Evolutionary conservation across 2,888 invertebrate species (phyloP).

Genomic region (Drosophila maculinotata): DNA sequence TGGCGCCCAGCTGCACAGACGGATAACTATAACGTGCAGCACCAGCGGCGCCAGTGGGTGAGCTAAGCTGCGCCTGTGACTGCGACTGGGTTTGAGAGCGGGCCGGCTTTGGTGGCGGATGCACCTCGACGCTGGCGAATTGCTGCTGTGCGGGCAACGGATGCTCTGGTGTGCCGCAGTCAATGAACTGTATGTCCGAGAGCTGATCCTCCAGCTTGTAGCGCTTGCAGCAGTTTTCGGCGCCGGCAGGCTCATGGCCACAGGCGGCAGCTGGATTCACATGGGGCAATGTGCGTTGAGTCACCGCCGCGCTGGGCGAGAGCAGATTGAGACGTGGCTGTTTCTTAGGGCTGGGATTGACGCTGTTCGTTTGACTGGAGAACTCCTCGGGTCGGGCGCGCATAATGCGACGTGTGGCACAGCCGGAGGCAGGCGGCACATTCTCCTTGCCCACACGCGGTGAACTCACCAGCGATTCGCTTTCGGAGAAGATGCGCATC

Average conservation of each 20-base stretch:
- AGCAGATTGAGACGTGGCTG: conserved; percentile 86
- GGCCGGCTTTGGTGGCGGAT: conserved; percentile 83
- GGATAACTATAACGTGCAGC: conserved; percentile 83
- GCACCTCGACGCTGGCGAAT: conserved; percentile 84
- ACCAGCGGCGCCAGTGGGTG: conserved; percentile 39
- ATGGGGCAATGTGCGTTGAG: conserved; percentile 45
- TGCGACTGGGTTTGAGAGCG: conserved; percentile 63
- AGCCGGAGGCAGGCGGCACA: conserved; percentile 83
- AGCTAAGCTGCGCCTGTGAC: conserved; percentile 48
- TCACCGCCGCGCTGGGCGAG: conserved; percentile 77
- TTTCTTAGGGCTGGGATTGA: conserved; percentile 88
- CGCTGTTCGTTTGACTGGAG: conserved; percentile 86
- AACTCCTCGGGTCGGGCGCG: conserved; percentile 87
- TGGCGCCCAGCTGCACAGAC: conserved; percentile 83
- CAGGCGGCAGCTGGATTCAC: conserved; percentile 55
- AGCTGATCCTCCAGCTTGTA: conserved; percentile 92
- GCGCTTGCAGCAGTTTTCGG: conserved; percentile 87
- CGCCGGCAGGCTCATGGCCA: conserved; percentile 79
- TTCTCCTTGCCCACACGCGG: conserved; percentile 86
- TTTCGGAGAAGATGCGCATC: conserved; percentile 95
- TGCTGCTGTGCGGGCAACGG: conserved; percentile 80
- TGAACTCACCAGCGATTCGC: conserved; percentile 89
- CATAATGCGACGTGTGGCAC: conserved; percentile 85
- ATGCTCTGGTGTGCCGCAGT: conserved; percentile 91
- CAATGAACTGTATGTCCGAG: conserved; percentile 92